Percentiles rank a stretch among this genome's conserved stretches.
Conservation (phyloP, 2,888 invertebrate species). For the Microdon myrmicae region DNA sequence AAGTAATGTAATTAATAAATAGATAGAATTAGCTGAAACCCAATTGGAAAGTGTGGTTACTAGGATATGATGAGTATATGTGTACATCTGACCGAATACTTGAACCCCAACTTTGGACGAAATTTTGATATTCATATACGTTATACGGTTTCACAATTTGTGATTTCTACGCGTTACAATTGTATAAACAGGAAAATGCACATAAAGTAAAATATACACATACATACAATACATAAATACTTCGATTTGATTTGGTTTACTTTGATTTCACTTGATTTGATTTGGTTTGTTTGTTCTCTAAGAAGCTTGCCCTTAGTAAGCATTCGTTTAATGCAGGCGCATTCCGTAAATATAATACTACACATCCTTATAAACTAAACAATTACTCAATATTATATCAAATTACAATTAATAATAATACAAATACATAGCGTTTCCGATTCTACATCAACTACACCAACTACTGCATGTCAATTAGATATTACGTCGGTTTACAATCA, state of each 20-base stretch:
- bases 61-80: constrained; percentile 17
- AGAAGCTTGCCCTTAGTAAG: constrained; percentile 23
- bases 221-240: constrained; percentile 6
- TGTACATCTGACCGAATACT: constrained; percentile 49
- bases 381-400: too few relatives aligned
- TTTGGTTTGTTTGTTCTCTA: constrained; percentile 12
- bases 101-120: constrained; percentile 66
- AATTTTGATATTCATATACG: constrained; percentile 66
- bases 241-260: not conserved
- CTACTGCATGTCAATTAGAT: constrained; percentile 1
- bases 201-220: constrained; percentile 12
- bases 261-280: constrained; percentile 1
- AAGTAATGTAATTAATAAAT: not conserved
- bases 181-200: constrained; percentile 53
- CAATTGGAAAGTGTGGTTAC: constrained; percentile 6
- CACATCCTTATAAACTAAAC: too few relatives aligned
- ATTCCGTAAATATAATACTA: too few relatives aligned
- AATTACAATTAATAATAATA: constrained; percentile 27
- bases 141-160: constrained; percentile 57
- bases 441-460: constrained; percentile 4
- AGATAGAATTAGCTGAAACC: not conserved
- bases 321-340: not conserved
- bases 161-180: constrained; percentile 36
- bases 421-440: not conserved
- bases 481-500: constrained; percentile 50